These are phyloP conservation scores for Caenorhabditis tropicalis DNA, from an alignment of 1,140 invertebrate species.

Conservation along the genomic window DNA sequence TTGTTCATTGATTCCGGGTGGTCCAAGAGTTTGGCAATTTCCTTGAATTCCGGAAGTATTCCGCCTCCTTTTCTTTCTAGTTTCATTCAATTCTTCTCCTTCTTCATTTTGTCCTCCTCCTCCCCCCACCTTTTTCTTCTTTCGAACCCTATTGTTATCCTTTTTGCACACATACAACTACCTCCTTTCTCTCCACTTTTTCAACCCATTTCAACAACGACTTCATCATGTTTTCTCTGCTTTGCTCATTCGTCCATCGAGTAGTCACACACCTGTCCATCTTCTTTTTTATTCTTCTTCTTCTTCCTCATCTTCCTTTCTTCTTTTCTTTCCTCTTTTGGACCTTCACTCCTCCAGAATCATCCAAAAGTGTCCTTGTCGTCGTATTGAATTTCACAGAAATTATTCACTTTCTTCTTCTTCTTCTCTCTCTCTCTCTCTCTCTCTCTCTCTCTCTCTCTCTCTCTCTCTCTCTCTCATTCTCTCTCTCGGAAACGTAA, in stretches of 20 bases:
- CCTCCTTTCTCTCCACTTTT: not conserved
- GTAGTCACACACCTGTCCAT: not conserved
- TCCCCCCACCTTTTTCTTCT: conserved; percentile 43
- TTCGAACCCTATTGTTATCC: conserved; percentile 15
- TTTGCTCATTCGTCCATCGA: conserved; percentile 39
- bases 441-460: not conserved
- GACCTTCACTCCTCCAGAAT: not conserved
- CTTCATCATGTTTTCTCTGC: too few species aligned
- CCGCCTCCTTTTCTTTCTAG: conserved; percentile 37
- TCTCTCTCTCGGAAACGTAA: not conserved
- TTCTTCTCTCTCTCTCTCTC: conserved; percentile 1
- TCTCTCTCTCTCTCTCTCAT: not conserved
- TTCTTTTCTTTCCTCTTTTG: not conserved
- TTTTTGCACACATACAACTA: conserved; percentile 17
- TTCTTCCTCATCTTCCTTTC: not conserved
- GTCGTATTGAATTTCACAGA: conserved; percentile 27
- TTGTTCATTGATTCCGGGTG: not conserved
- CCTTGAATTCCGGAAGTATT: conserved; percentile 29
- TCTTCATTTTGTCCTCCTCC: not conserved
- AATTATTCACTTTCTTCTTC: conserved; percentile 16
- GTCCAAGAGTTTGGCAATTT: conserved; percentile 16
- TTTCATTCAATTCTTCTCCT: conserved; percentile 20
- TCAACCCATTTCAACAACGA: conserved; percentile 28
- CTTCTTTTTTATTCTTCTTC: not conserved
- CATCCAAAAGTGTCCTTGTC: not conserved